phyloP scores from a whole-genome alignment of 2,888 invertebrate genomes.

The Metopia argyrocephala region DNA sequence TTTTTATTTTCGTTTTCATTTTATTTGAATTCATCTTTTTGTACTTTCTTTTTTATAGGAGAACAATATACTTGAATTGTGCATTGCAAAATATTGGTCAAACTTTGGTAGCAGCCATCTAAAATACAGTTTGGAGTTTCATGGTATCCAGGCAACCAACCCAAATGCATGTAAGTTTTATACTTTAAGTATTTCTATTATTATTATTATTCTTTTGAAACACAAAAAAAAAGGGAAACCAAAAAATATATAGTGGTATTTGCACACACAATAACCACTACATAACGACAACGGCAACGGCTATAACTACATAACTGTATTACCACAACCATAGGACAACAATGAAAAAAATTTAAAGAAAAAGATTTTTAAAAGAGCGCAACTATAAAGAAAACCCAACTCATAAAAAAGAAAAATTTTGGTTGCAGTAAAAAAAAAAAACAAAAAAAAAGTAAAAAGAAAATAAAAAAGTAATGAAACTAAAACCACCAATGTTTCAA shows the following conservation, averaged over 20 bases:
- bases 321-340: slow-evolving; percentile 7
- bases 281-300: background rate
- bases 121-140: slow-evolving; percentile 88
- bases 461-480: background rate
- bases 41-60: slow-evolving; percentile 79
- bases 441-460: background rate
- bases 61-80: slow-evolving; percentile 90
- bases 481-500: background rate
- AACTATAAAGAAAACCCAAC: background rate
- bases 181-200: slow-evolving; percentile 7
- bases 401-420: background rate
- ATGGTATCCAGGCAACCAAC: slow-evolving; percentile 86
- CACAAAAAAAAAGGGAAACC: background rate
- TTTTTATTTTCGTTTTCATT: slow-evolving; percentile 25
- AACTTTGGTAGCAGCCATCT: slow-evolving; percentile 88
- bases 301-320: slow-evolving; percentile 6
- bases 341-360: background rate
- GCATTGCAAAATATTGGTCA: slow-evolving; percentile 97
- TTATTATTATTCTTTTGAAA: background rate
- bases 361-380: too few species aligned
- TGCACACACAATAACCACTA: background rate
- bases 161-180: slow-evolving; percentile 77
- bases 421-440: background rate
- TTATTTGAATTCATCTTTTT: slow-evolving; percentile 28
- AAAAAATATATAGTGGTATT: background rate